These are phyloP conservation scores for Chymomyza fuscimana DNA, from an alignment of 2,888 invertebrate genomes.

Conservation along the genomic window DNA sequence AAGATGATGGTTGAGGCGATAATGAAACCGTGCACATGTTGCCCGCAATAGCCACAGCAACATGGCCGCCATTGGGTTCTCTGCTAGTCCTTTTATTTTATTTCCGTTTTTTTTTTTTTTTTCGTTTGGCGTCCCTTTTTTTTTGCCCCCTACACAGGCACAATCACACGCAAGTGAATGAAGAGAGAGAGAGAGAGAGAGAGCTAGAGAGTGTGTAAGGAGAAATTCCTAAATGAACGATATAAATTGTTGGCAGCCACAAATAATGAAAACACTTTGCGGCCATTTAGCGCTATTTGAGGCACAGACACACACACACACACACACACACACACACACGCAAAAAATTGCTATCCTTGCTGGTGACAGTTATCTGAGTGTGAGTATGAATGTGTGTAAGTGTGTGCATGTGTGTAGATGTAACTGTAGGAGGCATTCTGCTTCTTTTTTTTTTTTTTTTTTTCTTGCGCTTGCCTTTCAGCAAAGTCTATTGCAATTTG, in stretches of 20 bases:
- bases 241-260: constrained; percentile 76
- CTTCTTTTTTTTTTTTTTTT: constrained; percentile 17
- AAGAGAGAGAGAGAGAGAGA: background rate
- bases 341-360: constrained; percentile 37
- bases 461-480: background rate
- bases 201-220: constrained; percentile 40
- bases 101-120: constrained; percentile 8
- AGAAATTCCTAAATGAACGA: constrained; percentile 77
- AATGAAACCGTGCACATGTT: constrained; percentile 67
- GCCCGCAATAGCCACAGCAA: constrained; percentile 7
- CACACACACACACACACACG: constrained; percentile 30
- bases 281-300: constrained; percentile 72
- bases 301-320: constrained; percentile 38
- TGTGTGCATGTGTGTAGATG: constrained; percentile 42
- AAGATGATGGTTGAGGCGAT: constrained; percentile 42
- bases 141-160: background rate
- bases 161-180: background rate
- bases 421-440: constrained; percentile 37
- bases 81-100: constrained; percentile 5
- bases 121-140: background rate
- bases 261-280: constrained; percentile 73
- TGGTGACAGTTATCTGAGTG: constrained; percentile 54
- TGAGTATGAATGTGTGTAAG: constrained; percentile 22
- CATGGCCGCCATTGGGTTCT: background rate
- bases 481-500: constrained; percentile 58